Conservation (phyloP, 2,797 vertebrate species). For the Gallirallus australis region DNA sequence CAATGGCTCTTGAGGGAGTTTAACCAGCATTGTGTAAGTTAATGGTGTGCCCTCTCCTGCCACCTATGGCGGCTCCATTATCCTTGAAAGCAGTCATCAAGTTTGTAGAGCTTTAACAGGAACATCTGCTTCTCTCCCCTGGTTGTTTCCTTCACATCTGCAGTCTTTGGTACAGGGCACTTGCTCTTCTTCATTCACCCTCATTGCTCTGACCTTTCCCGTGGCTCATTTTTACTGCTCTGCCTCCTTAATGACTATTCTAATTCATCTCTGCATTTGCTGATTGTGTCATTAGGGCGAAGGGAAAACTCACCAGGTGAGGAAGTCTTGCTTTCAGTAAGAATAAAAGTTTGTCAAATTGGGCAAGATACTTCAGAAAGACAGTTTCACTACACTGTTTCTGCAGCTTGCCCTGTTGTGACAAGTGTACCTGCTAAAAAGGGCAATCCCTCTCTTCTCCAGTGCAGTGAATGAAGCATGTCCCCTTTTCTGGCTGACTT, state of each 20-base stretch:
- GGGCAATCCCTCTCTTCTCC: background rate
- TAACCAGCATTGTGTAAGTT: background rate
- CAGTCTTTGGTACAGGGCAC: background rate
- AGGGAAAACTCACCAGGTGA: conserved; percentile 16
- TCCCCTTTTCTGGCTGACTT: background rate
- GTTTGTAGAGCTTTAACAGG: background rate
- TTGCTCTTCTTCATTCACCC: conserved; percentile 6
- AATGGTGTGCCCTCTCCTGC: background rate
- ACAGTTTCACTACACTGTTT: background rate
- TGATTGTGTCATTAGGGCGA: conserved; percentile 40
- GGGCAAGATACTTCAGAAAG: background rate
- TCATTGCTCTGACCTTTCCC: conserved; percentile 17
- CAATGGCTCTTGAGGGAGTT: conserved; percentile 33
- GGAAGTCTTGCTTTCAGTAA: conserved; percentile 18
- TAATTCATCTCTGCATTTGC: conserved; percentile 7
- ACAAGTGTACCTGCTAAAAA: background rate
- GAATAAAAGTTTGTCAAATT: conserved; percentile 7
- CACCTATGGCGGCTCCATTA: conserved; percentile 23
- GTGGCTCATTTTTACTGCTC: conserved; percentile 52
- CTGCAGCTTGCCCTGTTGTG: background rate
- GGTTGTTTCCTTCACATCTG: conserved; percentile 6
- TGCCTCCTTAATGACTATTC: conserved; percentile 49
- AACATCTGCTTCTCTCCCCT: conserved; percentile 35
- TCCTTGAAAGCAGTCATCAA: background rate
- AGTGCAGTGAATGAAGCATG: background rate